Conservation (phyloP, 2,113 vertebrate genomes). For the Leucoraja erinaceus region DNA sequence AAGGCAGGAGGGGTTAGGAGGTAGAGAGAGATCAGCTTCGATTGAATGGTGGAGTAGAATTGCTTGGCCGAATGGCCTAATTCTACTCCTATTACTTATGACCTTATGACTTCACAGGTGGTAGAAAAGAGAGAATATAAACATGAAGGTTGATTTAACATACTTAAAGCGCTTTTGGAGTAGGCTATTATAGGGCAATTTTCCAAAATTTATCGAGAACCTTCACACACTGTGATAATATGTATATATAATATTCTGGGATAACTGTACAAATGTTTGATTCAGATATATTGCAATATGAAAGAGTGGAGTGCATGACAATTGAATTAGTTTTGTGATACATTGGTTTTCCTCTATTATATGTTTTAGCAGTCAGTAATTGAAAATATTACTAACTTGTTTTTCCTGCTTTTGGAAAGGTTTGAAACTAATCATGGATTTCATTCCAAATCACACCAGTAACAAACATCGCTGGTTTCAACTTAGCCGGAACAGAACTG, state of each 20-base stretch:
- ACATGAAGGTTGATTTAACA: background rate
- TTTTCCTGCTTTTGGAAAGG: slow-evolving; percentile 54
- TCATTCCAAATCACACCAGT: slow-evolving; percentile 94
- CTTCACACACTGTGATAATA: background rate
- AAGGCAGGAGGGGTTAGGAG: too few relatives aligned
- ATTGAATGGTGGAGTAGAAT: too few relatives aligned
- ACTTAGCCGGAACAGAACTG: slow-evolving; percentile 67
- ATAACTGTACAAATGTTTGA: background rate
- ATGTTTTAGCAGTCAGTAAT: too few relatives aligned
- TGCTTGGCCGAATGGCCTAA: too few relatives aligned
- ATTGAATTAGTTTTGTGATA: background rate
- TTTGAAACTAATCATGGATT: slow-evolving; percentile 86
- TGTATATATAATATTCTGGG: too few relatives aligned
- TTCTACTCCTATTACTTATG: too few relatives aligned
- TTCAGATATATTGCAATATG: background rate
- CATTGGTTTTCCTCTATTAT: too few relatives aligned
- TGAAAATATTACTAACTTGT: background rate
- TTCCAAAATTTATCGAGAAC: background rate
- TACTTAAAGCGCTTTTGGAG: background rate
- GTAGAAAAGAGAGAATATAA: background rate
- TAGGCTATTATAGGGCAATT: background rate
- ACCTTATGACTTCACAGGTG: background rate
- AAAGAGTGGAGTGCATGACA: background rate
- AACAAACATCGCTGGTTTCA: slow-evolving; percentile 89
- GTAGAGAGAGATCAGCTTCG: too few relatives aligned